These are phyloP conservation scores for Sinocyclocheilus maitianheensis DNA, from an alignment of 2,113 vertebrate genomes.

Conservation along the genomic window DNA sequence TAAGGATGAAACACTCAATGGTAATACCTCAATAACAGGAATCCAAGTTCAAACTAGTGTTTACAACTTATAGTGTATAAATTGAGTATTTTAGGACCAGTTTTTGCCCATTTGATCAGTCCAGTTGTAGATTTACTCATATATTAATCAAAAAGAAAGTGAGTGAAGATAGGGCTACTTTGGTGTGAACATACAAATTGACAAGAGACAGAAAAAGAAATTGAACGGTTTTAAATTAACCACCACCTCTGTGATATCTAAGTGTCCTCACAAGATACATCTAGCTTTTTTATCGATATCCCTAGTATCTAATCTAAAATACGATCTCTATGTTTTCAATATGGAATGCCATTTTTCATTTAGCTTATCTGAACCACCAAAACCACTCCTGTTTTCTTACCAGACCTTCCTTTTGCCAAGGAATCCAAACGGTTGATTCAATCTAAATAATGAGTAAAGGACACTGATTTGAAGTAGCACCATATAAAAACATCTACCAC, in stretches of 20 bases:
- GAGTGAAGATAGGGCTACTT: neutral
- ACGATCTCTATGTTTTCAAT: neutral
- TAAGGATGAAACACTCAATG: slow-evolving; percentile 9
- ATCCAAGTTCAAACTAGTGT: neutral
- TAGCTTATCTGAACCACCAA: neutral
- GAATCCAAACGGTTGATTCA: neutral
- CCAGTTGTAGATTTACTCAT: neutral
- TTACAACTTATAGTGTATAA: neutral
- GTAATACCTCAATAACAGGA: neutral
- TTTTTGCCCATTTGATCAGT: neutral
- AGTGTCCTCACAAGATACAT: neutral
- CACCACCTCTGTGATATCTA: neutral
- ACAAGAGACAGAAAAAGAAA: no score
- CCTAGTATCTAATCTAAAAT: neutral
- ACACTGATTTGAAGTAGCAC: neutral
- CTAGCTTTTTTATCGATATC: neutral
- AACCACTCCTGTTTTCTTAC: neutral
- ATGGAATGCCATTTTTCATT: neutral
- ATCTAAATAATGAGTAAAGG: neutral
- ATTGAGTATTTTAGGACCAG: neutral
- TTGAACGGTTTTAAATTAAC: neutral
- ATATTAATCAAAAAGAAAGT: neutral
- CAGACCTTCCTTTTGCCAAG: neutral
- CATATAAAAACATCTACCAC: slow-evolving; percentile 2
- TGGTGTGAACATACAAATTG: neutral